A percentile compares a stretch with the other conserved stretches of the same genome.
These are phyloP conservation scores for Pleuronectes platessa DNA, from an alignment of 2,113 vertebrate species.

Conservation along the genomic window DNA sequence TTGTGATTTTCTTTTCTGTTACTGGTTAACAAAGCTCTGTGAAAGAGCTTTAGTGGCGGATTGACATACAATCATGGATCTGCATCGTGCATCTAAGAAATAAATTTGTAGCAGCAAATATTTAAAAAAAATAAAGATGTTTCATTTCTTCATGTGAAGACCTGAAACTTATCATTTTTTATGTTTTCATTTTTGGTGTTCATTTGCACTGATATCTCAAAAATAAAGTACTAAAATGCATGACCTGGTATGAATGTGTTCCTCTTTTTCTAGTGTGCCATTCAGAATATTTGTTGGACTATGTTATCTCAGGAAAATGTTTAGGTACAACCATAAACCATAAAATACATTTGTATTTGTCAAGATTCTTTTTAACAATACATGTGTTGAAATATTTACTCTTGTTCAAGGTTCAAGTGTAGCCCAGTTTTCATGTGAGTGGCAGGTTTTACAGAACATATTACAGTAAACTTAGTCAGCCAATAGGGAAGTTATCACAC, in stretches of 20 bases:
- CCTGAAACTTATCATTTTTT: slow-evolving; percentile 81
- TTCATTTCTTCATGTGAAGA: slow-evolving; percentile 79
- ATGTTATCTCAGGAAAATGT: background rate
- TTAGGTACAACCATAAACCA: background rate
- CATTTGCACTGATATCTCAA: slow-evolving; percentile 87
- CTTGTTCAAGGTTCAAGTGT: background rate
- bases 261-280: slow-evolving; percentile 50
- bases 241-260: slow-evolving; percentile 72
- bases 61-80: slow-evolving; percentile 80
- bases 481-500: background rate
- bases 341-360: background rate
- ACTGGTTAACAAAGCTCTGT: slow-evolving; percentile 75
- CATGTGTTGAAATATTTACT: background rate
- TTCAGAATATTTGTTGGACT: background rate
- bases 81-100: slow-evolving; percentile 79
- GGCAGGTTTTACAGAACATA: slow-evolving; percentile 5
- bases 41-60: slow-evolving; percentile 65
- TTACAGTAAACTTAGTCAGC: slow-evolving; percentile 1
- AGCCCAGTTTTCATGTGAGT: background rate
- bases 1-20: slow-evolving; percentile 77
- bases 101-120: slow-evolving; percentile 81
- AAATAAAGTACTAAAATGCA: slow-evolving; percentile 88
- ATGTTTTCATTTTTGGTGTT: slow-evolving; percentile 85
- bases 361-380: background rate
- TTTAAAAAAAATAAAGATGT: slow-evolving; percentile 51